phyloP scores from a whole-genome alignment of 2,888 invertebrate genomes.

The Hydriomena furcata region DNA sequence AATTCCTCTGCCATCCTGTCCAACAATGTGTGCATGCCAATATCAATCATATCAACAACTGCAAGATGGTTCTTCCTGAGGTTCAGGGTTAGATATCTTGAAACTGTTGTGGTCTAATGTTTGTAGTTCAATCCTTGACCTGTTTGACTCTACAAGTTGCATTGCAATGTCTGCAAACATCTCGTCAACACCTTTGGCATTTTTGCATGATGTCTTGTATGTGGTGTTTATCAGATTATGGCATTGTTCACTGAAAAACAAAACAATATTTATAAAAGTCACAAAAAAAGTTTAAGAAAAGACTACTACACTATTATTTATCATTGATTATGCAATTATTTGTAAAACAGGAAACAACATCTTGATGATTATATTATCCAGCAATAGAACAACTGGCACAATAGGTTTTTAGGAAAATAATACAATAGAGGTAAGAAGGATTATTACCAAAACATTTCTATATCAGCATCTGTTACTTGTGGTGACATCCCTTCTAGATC shows the following conservation, averaged over 20 bases:
- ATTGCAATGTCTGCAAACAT: constrained; percentile 96
- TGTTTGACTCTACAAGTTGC: constrained; percentile 90
- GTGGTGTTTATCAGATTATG: constrained; percentile 94
- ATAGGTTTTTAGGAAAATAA: too few species aligned
- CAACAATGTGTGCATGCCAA: neutral
- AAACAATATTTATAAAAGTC: constrained; percentile 4
- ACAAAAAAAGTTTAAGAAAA: too few species aligned
- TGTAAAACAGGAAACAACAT: too few species aligned
- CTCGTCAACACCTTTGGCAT: constrained; percentile 92
- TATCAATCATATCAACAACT: constrained; percentile 58
- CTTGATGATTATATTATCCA: too few species aligned
- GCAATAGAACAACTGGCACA: too few species aligned
- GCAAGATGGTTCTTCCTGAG: constrained; percentile 78
- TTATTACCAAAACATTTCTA: constrained; percentile 91
- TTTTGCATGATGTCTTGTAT: constrained; percentile 95
- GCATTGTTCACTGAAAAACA: constrained; percentile 89
- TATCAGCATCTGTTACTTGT: constrained; percentile 93
- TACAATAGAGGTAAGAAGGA: too few species aligned
- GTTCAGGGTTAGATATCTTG: constrained; percentile 87
- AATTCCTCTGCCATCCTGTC: too few species aligned
- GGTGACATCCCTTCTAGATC: constrained; percentile 90
- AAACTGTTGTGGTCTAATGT: constrained; percentile 90
- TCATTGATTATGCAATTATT: neutral
- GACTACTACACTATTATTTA: too few species aligned
- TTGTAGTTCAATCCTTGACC: constrained; percentile 92